Evolutionary conservation across 2,797 vertebrate species (phyloP).

Genomic region (Rhinella marina): DNA sequence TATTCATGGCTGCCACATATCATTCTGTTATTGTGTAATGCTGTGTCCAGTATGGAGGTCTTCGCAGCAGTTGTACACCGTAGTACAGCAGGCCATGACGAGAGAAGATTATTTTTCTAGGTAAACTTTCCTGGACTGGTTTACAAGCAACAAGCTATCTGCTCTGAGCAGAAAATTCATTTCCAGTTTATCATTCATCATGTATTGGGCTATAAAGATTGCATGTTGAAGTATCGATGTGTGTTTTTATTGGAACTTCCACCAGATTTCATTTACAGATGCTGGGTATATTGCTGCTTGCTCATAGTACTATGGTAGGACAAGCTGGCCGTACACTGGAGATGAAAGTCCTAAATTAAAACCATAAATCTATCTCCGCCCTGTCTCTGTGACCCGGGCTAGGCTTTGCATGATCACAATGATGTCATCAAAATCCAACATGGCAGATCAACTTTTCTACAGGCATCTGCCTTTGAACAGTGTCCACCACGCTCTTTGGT

Average conservation of each 20-base stretch:
- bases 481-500: no score
- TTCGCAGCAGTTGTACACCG: not conserved
- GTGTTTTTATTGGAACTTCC: not conserved
- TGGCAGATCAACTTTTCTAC: not conserved
- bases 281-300: not conserved
- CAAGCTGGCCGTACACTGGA: not conserved
- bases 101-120: not conserved
- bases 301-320: not conserved
- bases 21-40: slow-evolving; percentile 17
- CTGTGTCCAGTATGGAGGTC: not conserved
- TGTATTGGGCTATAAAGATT: not conserved
- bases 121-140: not conserved
- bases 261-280: not conserved
- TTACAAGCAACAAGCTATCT: not conserved
- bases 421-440: no score
- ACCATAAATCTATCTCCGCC: not conserved
- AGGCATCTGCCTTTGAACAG: not conserved
- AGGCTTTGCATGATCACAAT: not conserved
- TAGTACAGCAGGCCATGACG: not conserved
- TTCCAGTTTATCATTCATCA: not conserved
- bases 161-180: not conserved
- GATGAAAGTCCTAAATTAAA: not conserved
- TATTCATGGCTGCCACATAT: slow-evolving; percentile 51
- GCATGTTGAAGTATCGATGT: not conserved
- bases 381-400: not conserved